phyloP scores from a whole-genome alignment of 2,888 invertebrate species.

The Hemicrepidius hirtus region DNA sequence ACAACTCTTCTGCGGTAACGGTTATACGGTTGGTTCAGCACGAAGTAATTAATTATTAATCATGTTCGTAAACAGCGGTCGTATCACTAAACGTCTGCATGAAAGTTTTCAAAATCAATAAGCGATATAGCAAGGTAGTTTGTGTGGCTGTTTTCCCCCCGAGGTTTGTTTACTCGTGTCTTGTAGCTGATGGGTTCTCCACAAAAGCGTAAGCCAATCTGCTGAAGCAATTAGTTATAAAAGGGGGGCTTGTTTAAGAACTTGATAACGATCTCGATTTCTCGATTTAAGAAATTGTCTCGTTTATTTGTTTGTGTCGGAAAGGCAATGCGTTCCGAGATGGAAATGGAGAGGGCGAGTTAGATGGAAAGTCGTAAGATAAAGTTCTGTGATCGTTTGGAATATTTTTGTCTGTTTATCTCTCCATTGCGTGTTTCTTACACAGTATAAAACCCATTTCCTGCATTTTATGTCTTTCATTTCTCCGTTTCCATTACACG shows the following conservation, averaged over 20 bases:
- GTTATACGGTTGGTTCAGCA: background rate
- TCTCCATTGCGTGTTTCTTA: conserved; percentile 50
- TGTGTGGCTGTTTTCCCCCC: conserved; percentile 33
- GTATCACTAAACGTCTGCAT: conserved; percentile 42
- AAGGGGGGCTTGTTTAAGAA: conserved; percentile 30
- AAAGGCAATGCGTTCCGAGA: conserved; percentile 7
- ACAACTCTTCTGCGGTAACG: background rate
- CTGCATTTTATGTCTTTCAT: conserved; percentile 54
- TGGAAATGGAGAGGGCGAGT: conserved; percentile 21
- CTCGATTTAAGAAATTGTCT: conserved; percentile 33
- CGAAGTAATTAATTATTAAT: conserved; percentile 45
- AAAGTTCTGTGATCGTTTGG: conserved; percentile 44
- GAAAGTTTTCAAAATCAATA: conserved; percentile 46
- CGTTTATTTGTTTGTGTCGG: conserved; percentile 27
- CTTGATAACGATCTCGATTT: conserved; percentile 29
- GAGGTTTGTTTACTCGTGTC: conserved; percentile 41
- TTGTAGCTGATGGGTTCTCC: conserved; percentile 21
- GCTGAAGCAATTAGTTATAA: conserved; percentile 45
- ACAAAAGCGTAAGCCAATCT: conserved; percentile 29
- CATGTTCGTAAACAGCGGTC: conserved; percentile 35
- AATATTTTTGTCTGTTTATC: conserved; percentile 51
- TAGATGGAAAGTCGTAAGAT: conserved; percentile 41
- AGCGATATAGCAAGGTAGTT: conserved; percentile 44
- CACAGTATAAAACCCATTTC: conserved; percentile 52
- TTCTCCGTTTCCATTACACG: conserved; percentile 52